Percentiles rank a stretch among this genome's conserved stretches.
These are phyloP conservation scores for Mycteria americana DNA, from an alignment of 2,797 vertebrate species.

Conservation along the genomic window DNA sequence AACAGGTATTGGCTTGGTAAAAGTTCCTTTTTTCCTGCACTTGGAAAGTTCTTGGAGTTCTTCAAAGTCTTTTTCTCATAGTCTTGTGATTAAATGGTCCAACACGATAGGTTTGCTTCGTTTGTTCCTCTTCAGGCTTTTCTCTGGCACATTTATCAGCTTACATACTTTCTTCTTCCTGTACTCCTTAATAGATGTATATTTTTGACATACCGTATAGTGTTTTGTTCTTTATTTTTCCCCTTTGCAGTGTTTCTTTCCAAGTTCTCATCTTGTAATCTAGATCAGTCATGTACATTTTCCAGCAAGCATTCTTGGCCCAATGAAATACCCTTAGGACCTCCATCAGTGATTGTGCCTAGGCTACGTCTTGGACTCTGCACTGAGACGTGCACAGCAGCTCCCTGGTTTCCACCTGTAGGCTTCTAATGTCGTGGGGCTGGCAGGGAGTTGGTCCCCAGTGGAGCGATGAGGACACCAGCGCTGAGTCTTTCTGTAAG, in stretches of 20 bases:
- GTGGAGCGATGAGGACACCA: background rate
- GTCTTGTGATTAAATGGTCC: background rate
- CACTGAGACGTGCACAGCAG: background rate
- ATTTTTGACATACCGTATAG: background rate
- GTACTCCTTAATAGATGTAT: background rate
- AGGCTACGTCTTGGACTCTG: rapidly evolving
- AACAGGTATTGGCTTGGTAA: background rate
- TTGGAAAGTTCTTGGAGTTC: background rate
- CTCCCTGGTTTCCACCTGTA: background rate
- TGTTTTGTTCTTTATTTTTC: background rate
- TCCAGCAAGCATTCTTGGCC: background rate
- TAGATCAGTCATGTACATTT: background rate
- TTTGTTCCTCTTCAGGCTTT: background rate
- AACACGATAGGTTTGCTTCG: background rate
- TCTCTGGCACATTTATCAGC: background rate
- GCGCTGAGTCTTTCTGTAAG: background rate
- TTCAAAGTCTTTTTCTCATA: background rate
- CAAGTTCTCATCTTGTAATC: background rate
- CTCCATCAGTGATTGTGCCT: rapidly evolving
- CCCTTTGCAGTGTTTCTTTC: background rate
- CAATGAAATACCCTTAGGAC: background rate
- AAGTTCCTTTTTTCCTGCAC: background rate
- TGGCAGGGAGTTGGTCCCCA: background rate
- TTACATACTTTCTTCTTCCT: background rate
- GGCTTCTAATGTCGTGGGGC: background rate